Conservation (phyloP, 1,140 invertebrate genomes). For the Tetragonula clypearis region DNA sequence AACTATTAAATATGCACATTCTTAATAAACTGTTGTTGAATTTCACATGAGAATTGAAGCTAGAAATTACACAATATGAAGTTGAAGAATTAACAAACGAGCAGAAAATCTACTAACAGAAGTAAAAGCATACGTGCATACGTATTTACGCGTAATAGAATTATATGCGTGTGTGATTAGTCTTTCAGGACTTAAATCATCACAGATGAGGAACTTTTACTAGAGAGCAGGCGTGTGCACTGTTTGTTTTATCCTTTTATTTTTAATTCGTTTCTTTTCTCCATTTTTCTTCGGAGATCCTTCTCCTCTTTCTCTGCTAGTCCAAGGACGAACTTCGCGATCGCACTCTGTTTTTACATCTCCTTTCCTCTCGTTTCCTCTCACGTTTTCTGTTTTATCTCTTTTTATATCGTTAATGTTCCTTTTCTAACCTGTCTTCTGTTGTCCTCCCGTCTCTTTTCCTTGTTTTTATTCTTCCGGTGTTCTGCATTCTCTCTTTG, state of each 20-base stretch:
- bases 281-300: slow-evolving; percentile 39
- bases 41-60: too few species aligned
- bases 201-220: too few species aligned
- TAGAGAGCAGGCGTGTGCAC: not conserved
- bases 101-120: too few species aligned
- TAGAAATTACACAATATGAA: too few species aligned
- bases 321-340: slow-evolving; percentile 61
- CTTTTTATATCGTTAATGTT: slow-evolving; percentile 2
- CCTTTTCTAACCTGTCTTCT: slow-evolving; percentile 24
- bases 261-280: slow-evolving; percentile 44
- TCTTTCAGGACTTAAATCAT: too few species aligned
- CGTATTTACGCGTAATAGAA: too few species aligned
- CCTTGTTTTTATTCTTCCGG: slow-evolving; percentile 12
- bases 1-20: too few species aligned
- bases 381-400: not conserved
- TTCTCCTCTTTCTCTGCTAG: slow-evolving; percentile 45
- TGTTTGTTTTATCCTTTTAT: slow-evolving; percentile 35
- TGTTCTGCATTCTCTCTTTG: not conserved
- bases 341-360: not conserved
- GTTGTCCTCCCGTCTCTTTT: slow-evolving; percentile 21
- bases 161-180: too few species aligned
- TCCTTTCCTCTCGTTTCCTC: not conserved
- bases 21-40: too few species aligned
- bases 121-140: too few species aligned
- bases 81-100: too few species aligned